phyloP scores from a whole-genome alignment of 2,888 invertebrate genomes.

The Cactoblastis cactorum region DNA sequence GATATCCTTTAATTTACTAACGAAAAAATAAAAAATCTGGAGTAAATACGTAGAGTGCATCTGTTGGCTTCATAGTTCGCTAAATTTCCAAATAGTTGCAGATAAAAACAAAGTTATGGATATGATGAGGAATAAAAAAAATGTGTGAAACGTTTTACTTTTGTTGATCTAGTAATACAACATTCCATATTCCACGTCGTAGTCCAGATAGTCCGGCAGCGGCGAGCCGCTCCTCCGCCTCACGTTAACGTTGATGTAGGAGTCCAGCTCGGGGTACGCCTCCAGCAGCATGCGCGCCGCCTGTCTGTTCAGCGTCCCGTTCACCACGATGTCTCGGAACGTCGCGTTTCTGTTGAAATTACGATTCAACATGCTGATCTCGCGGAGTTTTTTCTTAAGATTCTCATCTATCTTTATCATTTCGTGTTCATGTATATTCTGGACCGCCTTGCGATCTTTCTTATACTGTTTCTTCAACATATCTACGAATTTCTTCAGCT shows the following conservation, averaged over 20 bases:
- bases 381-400: constrained; percentile 35
- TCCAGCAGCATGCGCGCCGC: constrained; percentile 40
- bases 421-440: constrained; percentile 48
- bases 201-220: constrained; percentile 38
- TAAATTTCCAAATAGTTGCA: too few relatives aligned
- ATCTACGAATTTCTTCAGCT: constrained; percentile 56
- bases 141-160: not conserved
- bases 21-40: too few relatives aligned
- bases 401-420: constrained; percentile 44
- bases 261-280: constrained; percentile 49
- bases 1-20: too few relatives aligned
- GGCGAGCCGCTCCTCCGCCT: constrained; percentile 16
- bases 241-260: constrained; percentile 24
- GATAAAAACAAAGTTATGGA: too few relatives aligned
- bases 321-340: constrained; percentile 50
- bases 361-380: constrained; percentile 43
- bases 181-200: constrained; percentile 59
- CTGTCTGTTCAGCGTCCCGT: constrained; percentile 42
- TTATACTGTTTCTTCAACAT: constrained; percentile 52
- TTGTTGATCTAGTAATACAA: constrained; percentile 50
- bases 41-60: too few relatives aligned
- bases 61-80: too few relatives aligned
- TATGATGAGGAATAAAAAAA: not conserved
- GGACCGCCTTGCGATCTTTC: constrained; percentile 49
- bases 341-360: constrained; percentile 48